Base-by-base conservation (phyloP, 1,140 invertebrate species). In the Leguminivora glycinivorella region DNA sequence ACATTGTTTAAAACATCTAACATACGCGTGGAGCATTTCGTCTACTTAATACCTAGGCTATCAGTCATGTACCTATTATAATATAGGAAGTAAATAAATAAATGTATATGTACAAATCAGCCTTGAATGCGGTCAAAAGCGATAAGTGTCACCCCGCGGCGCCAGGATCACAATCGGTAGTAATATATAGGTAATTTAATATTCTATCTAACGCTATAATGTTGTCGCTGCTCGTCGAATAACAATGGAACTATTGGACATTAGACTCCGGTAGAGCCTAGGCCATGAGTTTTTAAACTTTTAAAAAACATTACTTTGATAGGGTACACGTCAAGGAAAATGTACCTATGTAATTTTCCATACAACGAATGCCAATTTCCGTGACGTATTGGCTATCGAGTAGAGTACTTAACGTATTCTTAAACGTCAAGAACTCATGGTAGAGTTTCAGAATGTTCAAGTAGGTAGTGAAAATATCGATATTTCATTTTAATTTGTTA, bases 61-160 rank as follows among this genome's bases (percentile, higher is more conserved):
- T 6, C 31, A 34, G 9, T 34, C 31, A 10, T 34, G 4, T 17
- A 17, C 40, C 14, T 17, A 43, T 63, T 60, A 17, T 26, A 31
- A 34, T 31, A 63, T 63, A 34, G 58, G 58, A 34, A 63, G n/a
- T 34, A 4, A 63, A 29, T 31, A 31, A 63, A 63, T 60, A 60
- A 10, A 26, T 25, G 14, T 26, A 26, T 26, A 25, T 63, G n/a
- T 31, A 63, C 69, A 78, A 78, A 68, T 68, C 56, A 72, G 70
- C 75, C 75, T 76, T 76, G 75, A 76, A 72, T 71, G 69, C 72
- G 71, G 72, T 76, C 75, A 72, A 34, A 69, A 31, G 68, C 58
- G 72, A 74, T 76, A 76, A 73, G 56, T 58, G 25, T 17, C 25
- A 29, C 58, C 25, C 58, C 25, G 26, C 58, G 58, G 26, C 58